Base-by-base conservation (phyloP, 2,797 vertebrate species). In the Nyctalus aviator region DNA sequence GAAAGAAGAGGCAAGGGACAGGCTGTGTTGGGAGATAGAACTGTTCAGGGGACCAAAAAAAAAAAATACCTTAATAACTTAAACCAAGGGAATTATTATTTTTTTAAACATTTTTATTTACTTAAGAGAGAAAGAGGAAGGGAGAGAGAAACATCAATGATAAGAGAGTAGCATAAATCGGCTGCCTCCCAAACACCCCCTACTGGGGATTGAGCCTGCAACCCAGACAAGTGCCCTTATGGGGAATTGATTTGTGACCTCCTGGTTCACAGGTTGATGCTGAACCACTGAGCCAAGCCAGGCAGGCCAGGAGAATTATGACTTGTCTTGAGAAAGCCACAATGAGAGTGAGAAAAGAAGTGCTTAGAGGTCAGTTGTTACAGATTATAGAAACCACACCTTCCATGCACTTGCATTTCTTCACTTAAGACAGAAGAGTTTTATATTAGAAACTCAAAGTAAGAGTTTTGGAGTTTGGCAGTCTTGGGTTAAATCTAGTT, bases 401-500 rank as follows among this genome's bases (percentile, higher is more conserved):
- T 17, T 32, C 27, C 12, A 11, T 20, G 44, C 35, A n/a, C 25
- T 55, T 44, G 44, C 12, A 1, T 41, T 50, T 69, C 57, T 48
- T 62, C 57, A 20, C 35, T 35, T 41, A 92, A 11, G 44, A 84
- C 6, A 0, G 14, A 25, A n/a, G 21, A 14, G n/a, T 37, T 64
- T 55, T 25, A 7, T 18, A 17, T 48, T 18, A 44, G 59, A 32
- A 64, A 62, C 15, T 35, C 55, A 5, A 17, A 50, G 20, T 23
- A 2, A 66, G 41, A 37, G 27, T 59, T 94, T 71, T 20, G 2
- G 30, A 32, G 41, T 68, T 37, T 73, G 21, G 27, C 6, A 69
- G 23, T 90, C 11, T 57, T 79, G 20, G 41, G 10, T n/a, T 86
- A 86, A 96, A 55, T 82, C 48, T 78, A 18, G 48, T n/a, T 77